These are phyloP conservation scores for Rhizomys pruinosus DNA, from an alignment of 2,113 vertebrate species.

Conservation along the genomic window DNA sequence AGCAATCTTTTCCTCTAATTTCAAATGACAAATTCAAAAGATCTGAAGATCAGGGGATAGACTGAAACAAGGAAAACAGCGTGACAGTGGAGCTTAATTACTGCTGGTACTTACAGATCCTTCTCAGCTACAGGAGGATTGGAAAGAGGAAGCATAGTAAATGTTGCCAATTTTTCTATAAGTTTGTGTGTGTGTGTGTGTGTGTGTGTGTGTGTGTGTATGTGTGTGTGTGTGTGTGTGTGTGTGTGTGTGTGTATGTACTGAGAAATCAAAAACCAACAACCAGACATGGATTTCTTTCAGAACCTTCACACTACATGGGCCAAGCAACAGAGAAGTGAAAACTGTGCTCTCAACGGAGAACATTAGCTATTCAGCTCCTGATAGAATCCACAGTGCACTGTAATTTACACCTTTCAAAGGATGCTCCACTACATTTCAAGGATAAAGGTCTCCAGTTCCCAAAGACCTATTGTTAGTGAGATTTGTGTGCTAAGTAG, in stretches of 20 bases:
- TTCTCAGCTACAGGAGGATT: not conserved
- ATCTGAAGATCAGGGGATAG: not conserved
- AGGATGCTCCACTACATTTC: not conserved
- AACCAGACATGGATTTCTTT: not conserved
- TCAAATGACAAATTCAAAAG: not conserved
- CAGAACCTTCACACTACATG: not conserved
- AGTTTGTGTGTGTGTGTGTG: not conserved
- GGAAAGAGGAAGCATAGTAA: not conserved
- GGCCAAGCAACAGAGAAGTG: not conserved
- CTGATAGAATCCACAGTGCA: not conserved
- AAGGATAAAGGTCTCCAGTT: not conserved
- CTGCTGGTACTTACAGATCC: not conserved
- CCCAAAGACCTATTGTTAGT: not conserved
- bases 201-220: not conserved
- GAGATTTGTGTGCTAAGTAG: not conserved
- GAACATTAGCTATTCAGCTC: not conserved
- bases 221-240: not conserved
- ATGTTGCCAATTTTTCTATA: not conserved
- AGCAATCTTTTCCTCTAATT: not conserved
- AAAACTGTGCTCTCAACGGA: not conserved
- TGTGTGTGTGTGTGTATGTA: not conserved
- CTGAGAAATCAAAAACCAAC: not conserved
- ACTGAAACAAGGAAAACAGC: not conserved
- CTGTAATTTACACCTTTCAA: not conserved
- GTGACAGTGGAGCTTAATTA: not conserved